Evolutionary conservation across 2,888 invertebrate species (phyloP).

Genomic region (Drosophila falleni): DNA sequence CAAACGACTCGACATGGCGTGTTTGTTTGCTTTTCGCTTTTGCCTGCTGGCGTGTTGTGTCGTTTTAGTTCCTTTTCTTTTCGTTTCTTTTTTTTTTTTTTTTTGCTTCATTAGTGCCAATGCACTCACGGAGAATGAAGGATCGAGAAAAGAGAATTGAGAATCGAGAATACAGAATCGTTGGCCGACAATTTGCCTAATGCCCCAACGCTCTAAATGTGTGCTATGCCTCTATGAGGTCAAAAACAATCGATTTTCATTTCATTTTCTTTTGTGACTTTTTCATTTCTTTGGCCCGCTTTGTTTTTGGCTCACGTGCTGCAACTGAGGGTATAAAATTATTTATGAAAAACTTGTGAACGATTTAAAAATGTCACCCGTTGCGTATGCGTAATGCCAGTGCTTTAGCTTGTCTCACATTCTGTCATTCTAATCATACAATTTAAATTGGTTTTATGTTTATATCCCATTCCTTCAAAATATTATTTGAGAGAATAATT

Average conservation of each 20-base stretch:
- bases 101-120: slow-evolving; percentile 73
- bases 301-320: slow-evolving; percentile 66
- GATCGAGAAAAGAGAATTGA: slow-evolving; percentile 25
- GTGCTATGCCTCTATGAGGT: slow-evolving; percentile 77
- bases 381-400: slow-evolving; percentile 43
- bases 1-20: slow-evolving; percentile 59
- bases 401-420: slow-evolving; percentile 1
- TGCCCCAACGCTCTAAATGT: slow-evolving; percentile 65
- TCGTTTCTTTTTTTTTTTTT: slow-evolving; percentile 16
- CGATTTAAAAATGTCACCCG: slow-evolving; percentile 32
- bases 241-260: slow-evolving; percentile 83
- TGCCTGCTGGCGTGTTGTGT: slow-evolving; percentile 44
- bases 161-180: slow-evolving; percentile 39
- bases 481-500: not conserved
- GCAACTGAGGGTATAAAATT: slow-evolving; percentile 11
- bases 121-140: slow-evolving; percentile 57
- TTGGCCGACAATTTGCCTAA: slow-evolving; percentile 54
- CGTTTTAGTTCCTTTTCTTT: slow-evolving; percentile 29
- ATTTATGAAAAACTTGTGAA: slow-evolving; percentile 30
- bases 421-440: slow-evolving; percentile 31
- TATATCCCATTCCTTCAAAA: slow-evolving; percentile 2
- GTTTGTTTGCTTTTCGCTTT: slow-evolving; percentile 76
- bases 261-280: slow-evolving; percentile 54
- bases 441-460: slow-evolving; percentile 37
- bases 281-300: slow-evolving; percentile 49